Evolutionary conservation across 2,113 vertebrate species (phyloP).

Genomic region (Gorsachius goisagi): DNA sequence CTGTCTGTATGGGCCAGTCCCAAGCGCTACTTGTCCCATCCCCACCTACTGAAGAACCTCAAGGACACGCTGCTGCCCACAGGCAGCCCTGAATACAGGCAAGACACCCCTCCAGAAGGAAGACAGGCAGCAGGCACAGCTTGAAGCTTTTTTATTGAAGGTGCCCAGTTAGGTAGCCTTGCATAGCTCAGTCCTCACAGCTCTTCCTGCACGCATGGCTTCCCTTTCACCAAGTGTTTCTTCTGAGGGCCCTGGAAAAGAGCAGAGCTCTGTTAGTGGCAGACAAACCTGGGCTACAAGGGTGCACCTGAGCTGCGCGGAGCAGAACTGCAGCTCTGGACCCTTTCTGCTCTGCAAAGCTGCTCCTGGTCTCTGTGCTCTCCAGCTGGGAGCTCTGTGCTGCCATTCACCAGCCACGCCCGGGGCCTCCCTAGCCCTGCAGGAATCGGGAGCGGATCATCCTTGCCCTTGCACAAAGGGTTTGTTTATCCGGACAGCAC

Average conservation of each 20-base stretch:
- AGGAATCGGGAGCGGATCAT: background rate
- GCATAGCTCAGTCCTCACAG: background rate
- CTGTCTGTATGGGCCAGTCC: background rate
- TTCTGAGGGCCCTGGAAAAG: constrained; percentile 87
- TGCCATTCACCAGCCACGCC: background rate
- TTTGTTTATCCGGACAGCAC: background rate
- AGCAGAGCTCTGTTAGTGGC: background rate
- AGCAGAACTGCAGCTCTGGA: background rate
- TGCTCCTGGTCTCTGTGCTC: background rate
- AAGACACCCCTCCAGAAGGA: background rate
- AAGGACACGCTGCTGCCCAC: background rate
- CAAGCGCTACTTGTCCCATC: background rate
- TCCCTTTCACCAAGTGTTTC: constrained; percentile 81
- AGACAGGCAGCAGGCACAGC: background rate
- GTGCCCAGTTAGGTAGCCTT: background rate
- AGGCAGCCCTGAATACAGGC: background rate
- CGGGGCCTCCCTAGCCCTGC: background rate
- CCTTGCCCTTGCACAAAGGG: background rate
- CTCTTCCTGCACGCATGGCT: constrained; percentile 46
- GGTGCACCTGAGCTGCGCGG: background rate
- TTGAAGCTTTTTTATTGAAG: background rate
- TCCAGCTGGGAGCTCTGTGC: background rate
- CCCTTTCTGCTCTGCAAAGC: background rate
- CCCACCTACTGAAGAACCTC: background rate
- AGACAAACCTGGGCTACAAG: background rate